These are phyloP conservation scores for Synanthedon formicaeformis DNA, from an alignment of 2,888 invertebrate genomes.

Conservation along the genomic window DNA sequence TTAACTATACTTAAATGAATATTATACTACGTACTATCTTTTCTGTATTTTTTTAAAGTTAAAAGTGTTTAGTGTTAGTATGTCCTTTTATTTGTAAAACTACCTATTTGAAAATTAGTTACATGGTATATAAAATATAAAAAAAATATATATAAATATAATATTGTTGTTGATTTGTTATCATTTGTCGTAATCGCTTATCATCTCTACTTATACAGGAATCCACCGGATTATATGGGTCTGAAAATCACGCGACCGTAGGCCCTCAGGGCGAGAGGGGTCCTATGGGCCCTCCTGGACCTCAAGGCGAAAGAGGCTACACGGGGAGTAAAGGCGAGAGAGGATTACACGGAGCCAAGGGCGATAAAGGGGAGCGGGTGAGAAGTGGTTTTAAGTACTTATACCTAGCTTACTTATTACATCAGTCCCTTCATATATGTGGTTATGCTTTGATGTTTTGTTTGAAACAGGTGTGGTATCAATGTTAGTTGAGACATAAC, in stretches of 20 bases:
- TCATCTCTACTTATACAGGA: slow-evolving; percentile 43
- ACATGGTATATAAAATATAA: no score
- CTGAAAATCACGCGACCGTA: slow-evolving; percentile 70
- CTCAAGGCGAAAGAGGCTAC: slow-evolving; percentile 75
- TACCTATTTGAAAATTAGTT: no score
- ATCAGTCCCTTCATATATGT: neutral
- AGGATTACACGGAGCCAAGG: slow-evolving; percentile 72
- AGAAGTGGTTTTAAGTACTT: slow-evolving; percentile 19
- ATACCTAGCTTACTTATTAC: slow-evolving; percentile 11
- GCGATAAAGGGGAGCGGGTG: slow-evolving; percentile 82
- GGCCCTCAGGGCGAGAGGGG: slow-evolving; percentile 79
- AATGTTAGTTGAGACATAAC: no score
- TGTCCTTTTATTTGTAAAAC: no score
- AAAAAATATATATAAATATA: no score
- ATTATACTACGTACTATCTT: no score
- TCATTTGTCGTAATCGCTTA: slow-evolving; percentile 15
- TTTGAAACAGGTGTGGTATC: slow-evolving; percentile 2
- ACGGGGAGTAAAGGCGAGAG: slow-evolving; percentile 72
- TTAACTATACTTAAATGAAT: no score
- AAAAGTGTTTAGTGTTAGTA: no score
- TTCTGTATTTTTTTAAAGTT: no score
- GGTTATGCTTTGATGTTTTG: slow-evolving; percentile 5
- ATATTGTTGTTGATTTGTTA: no score
- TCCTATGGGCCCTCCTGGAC: slow-evolving; percentile 74
- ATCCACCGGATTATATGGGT: slow-evolving; percentile 62